Evolutionary conservation across 2,888 invertebrate species (phyloP), one percentile per base, ranked within the genome.

Genomic region (Yponomeuta evonymella): DNA sequence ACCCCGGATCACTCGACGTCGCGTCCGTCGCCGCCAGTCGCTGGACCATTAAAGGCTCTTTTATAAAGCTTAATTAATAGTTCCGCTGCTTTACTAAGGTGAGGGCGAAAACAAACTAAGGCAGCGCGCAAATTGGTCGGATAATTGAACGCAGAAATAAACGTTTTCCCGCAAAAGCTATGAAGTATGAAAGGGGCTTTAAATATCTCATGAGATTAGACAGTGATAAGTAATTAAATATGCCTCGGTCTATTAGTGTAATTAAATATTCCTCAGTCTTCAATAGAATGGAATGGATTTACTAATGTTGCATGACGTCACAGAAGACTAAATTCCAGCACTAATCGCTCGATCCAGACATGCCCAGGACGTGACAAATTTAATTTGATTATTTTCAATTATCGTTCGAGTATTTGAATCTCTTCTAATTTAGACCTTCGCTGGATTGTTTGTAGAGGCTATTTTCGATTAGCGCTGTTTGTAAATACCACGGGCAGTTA

Each of bases 1-100:
- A 66, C 62, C 51, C 71, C 43, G 51, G 67, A 66, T 74, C 73
- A 72, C 71, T 73, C 73, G 51, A 58, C 51, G 15, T 58, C 51
- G 15, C 51, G 51, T 58, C 51, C 51, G 51, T 58, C 51, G 51
- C 0, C 15, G 15, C 15, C 51, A 58, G 51, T 58, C 51, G 12
- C 51, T 58, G 51, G 51, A 58, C 51, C 51, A 58, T 15, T 58
- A 58, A 58, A 58, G 51, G 51, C 51, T 58, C 51, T 58, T 58
- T 58, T 58, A 58, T 58, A 58, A 15, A 58, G 51, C 51, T 15
- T 58, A 58, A 58, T 58, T 58, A 58, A 58, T 58, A 58, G 51
- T 58, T 58, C 1, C 51, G 15, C 15, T 58, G 15, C 51, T 58
- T 58, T 58, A 58, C 12, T 58, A 58, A 58, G 51, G 51, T 58